These are phyloP conservation scores for Tetraodon nigroviridis DNA, from an alignment of 2,113 vertebrate species.

Conservation along the genomic window DNA sequence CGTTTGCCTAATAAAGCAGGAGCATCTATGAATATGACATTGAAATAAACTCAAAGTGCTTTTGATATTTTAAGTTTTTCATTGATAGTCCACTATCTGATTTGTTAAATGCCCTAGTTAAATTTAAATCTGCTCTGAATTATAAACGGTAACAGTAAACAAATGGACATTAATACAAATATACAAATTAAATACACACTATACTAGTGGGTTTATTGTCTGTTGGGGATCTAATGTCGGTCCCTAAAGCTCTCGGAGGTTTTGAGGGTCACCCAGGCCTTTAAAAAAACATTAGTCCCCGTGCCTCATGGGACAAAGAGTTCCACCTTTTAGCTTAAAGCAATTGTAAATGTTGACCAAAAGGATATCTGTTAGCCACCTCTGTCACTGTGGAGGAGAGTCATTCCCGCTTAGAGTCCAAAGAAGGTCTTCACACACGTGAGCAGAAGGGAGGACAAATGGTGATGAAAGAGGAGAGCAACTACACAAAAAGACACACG, in stretches of 20 bases:
- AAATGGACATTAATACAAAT: neutral
- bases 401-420: conserved; percentile 69
- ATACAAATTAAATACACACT: neutral
- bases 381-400: conserved; percentile 59
- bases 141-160: neutral
- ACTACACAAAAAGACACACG: conserved; percentile 11
- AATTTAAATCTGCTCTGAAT: neutral
- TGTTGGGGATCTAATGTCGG: neutral
- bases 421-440: conserved; percentile 67
- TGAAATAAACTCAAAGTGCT: conserved; percentile 49
- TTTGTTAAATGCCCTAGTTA: neutral
- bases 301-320: conserved; percentile 54
- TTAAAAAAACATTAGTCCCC: conserved; percentile 40
- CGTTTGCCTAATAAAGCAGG: conserved; percentile 69
- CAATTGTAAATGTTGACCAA: conserved; percentile 75
- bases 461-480: conserved; percentile 5
- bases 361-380: conserved; percentile 72
- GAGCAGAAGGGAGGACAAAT: conserved; percentile 38
- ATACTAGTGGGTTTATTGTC: neutral
- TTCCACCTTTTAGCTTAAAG: conserved; percentile 63
- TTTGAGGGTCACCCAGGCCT: conserved; percentile 28
- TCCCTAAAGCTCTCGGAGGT: conserved; percentile 29
- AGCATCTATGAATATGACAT: conserved; percentile 72
- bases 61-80: conserved; percentile 2
- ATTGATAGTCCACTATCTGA: neutral